Evolutionary conservation across 2,888 invertebrate genomes (phyloP).

Genomic region (Eupelmus urozonus): DNA sequence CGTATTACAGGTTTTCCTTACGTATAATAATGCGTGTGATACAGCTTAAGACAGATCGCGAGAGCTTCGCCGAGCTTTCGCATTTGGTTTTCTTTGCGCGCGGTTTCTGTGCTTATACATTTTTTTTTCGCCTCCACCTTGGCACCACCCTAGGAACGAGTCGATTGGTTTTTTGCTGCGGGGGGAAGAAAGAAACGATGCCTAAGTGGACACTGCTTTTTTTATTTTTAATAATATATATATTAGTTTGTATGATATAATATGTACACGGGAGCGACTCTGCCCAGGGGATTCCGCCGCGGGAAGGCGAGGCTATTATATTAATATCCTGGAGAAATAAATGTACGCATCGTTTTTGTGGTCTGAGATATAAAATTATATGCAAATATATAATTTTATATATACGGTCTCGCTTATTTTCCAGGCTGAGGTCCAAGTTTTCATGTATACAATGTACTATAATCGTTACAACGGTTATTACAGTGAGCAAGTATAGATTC

Average conservation of each 20-base stretch:
- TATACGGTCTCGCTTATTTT: constrained; percentile 29
- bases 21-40: constrained; percentile 4
- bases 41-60: not conserved
- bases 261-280: constrained; percentile 49
- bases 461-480: constrained; percentile 40
- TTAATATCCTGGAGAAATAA: constrained; percentile 1
- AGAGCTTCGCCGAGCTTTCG: constrained; percentile 4
- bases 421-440: constrained; percentile 23
- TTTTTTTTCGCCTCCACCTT: not conserved
- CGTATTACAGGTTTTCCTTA: constrained; percentile 1
- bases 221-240: constrained; percentile 4
- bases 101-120: constrained; percentile 1
- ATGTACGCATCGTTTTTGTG: constrained; percentile 41
- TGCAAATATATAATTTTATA: constrained; percentile 52
- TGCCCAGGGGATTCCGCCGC: constrained; percentile 51
- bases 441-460: constrained; percentile 26
- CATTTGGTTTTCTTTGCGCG: constrained; percentile 38
- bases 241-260: constrained; percentile 25
- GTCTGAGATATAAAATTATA: constrained; percentile 50
- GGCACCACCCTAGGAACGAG: too few species aligned
- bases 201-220: not conserved
- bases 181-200: not conserved
- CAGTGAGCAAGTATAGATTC: constrained; percentile 17
- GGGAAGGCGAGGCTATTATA: not conserved
- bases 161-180: too few species aligned